phyloP scores from a whole-genome alignment of 2,113 vertebrate species.

The Carollia perspicillata region DNA sequence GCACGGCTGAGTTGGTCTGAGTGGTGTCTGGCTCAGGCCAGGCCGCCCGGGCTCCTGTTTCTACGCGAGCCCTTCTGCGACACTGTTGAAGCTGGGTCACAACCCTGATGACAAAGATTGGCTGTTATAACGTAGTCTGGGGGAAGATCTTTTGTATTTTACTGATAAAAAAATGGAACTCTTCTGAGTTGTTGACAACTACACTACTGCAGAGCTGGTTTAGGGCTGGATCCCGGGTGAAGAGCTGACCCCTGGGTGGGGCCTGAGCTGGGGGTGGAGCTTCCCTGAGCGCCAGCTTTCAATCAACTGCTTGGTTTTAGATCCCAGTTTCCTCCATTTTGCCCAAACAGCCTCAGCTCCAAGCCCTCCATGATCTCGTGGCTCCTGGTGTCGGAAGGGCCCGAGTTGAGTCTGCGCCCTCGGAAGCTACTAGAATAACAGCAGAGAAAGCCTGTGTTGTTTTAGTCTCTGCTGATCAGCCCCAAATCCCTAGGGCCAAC shows the following conservation, averaged over 20 bases:
- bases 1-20: background rate
- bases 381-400: background rate
- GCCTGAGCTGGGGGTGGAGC: rapidly evolving
- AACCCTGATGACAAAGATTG: background rate
- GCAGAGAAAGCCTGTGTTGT: background rate
- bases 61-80: no score
- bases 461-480: background rate
- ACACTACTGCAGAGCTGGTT: background rate
- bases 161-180: background rate
- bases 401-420: background rate
- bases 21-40: background rate
- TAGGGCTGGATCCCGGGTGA: background rate
- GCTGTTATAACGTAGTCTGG: background rate
- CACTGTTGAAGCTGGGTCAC: background rate
- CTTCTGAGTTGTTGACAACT: background rate
- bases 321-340: background rate
- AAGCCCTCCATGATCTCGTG: background rate
- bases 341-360: background rate
- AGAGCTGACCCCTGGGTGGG: background rate
- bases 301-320: background rate
- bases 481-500: background rate
- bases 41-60: background rate
- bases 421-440: background rate
- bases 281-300: background rate
- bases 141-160: background rate